Base-by-base conservation (phyloP, 2,888 invertebrate genomes). In the Aethes cnicana region DNA sequence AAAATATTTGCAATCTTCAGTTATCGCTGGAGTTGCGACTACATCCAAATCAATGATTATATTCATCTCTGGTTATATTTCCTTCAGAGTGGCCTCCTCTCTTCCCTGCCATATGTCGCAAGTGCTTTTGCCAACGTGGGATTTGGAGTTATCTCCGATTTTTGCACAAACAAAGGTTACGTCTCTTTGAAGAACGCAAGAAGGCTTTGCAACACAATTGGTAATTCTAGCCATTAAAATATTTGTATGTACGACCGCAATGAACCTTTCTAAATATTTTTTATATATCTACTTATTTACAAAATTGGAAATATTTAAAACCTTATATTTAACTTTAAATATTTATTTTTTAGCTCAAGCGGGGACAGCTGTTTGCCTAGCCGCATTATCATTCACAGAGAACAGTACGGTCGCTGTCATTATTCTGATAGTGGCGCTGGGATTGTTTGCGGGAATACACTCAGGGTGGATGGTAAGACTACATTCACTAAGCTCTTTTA, bases 41-140 rank as follows among this genome's bases (percentile, higher is more conserved):
- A n/a, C n/a, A n/a, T n/a, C n/a, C n/a, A n/a, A n/a, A n/a, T n/a
- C n/a, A n/a, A n/a, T n/a, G n/a, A n/a, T n/a, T n/a, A n/a, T n/a
- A n/a, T n/a, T n/a, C n/a, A n/a, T n/a, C n/a, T n/a, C n/a, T n/a
- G n/a, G 16, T 8, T 32, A 92, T 8, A 70, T 84, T 72, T 47
- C 16, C 89, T 89, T 52, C 74, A 92, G 92, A 92, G 92, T 66
- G 92, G 92, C 16, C 42, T 91, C 0, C 61, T 92, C 0, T 92
- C 93, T 0, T 91, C 93, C 0, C 59, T 93, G 8, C 93, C 93
- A 0, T 94, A 93, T 59, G 67, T 94, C 0, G 82, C 81, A 0
- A 91, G 92, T 50, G 92, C 89, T n/a, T 64, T 80, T 21, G 57
- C 72, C 0, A 87, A 90, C 35, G 84, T 93, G n/a, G 69, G 88